Percentiles rank a stretch among this genome's conserved stretches.
Conservation (phyloP, 2,888 invertebrate genomes). For the Pyrrhia umbra region DNA sequence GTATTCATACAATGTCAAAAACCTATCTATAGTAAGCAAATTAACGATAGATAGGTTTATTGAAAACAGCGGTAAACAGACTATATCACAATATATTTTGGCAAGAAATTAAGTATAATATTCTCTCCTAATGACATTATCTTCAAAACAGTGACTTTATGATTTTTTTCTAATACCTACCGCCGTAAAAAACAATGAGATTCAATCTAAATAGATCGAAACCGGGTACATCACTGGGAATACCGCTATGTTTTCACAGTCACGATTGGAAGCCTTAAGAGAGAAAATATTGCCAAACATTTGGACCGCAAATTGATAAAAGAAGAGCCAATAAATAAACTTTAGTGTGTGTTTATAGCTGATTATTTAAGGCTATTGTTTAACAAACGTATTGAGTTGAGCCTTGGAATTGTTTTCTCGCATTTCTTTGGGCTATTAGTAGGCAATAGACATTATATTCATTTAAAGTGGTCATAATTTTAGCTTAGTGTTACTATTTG, state of each 20-base stretch:
- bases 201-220: no score
- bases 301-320: constrained; percentile 69
- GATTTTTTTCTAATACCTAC: no score
- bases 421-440: not conserved
- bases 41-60: no score
- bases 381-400: constrained; percentile 3
- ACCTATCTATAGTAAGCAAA: no score
- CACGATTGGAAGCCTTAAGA: constrained; percentile 63
- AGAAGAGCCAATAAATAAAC: constrained; percentile 49
- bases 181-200: no score
- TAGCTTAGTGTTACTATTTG: not conserved
- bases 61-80: no score
- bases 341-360: constrained; percentile 56
- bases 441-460: not conserved
- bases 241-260: constrained; percentile 19
- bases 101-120: no score
- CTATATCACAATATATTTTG: no score
- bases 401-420: not conserved
- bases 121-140: no score
- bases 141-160: no score
- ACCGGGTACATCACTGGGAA: constrained; percentile 1
- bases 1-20: no score
- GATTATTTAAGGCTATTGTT: constrained; percentile 40
- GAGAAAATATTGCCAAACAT: constrained; percentile 70
- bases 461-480: not conserved